These are phyloP conservation scores for Rhyacophila brunnea DNA, from an alignment of 1,140 invertebrate species.

Conservation along the genomic window DNA sequence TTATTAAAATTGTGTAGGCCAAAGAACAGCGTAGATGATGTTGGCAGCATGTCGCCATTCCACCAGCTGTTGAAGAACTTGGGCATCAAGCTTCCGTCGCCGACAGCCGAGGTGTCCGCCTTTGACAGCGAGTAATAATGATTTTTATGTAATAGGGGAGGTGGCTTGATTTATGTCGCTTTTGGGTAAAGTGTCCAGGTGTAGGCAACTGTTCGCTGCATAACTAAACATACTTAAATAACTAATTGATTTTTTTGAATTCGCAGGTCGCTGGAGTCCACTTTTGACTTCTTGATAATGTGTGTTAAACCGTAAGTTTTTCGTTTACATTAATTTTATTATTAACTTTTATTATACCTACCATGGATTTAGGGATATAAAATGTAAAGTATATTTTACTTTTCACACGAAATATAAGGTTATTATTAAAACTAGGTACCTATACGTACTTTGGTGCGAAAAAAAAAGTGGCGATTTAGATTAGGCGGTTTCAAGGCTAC, in stretches of 20 bases:
- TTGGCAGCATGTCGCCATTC: slow-evolving; percentile 1
- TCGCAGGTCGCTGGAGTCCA: slow-evolving; percentile 51
- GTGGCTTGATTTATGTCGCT: slow-evolving; percentile 27
- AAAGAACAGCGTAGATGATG: neutral
- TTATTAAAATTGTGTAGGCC: slow-evolving; percentile 32
- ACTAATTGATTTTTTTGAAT: slow-evolving; percentile 15
- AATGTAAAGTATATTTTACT: too few species aligned
- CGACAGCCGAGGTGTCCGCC: neutral
- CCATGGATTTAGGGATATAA: too few species aligned
- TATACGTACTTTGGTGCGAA: too few species aligned
- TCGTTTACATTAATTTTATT: too few species aligned
- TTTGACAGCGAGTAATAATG: slow-evolving; percentile 24
- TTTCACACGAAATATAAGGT: too few species aligned
- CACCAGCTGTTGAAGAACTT: slow-evolving; percentile 21
- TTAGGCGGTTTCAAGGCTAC: too few species aligned
- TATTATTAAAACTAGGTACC: too few species aligned
- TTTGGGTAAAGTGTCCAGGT: slow-evolving; percentile 7
- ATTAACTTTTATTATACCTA: too few species aligned
- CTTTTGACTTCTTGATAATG: slow-evolving; percentile 52
- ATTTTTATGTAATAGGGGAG: slow-evolving; percentile 20
- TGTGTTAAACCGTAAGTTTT: slow-evolving; percentile 55
- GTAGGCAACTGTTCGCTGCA: too few species aligned
- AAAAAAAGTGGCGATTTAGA: too few species aligned
- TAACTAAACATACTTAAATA: too few species aligned
- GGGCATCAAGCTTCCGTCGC: slow-evolving; percentile 10